These are phyloP conservation scores for Numenius phaeopus DNA, from an alignment of 2,797 vertebrate species.

Conservation along the genomic window DNA sequence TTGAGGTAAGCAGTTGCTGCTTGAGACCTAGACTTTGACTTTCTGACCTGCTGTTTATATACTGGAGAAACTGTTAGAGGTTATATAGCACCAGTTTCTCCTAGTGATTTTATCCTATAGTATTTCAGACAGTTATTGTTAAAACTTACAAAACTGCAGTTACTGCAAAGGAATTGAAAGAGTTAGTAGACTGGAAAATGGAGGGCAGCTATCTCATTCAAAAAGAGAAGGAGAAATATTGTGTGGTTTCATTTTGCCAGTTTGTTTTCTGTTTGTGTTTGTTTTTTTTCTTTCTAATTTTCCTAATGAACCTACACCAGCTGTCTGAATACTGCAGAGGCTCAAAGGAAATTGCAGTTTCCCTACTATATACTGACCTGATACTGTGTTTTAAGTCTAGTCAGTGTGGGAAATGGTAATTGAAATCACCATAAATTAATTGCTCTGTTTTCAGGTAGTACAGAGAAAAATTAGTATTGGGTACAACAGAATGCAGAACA, in stretches of 20 bases:
- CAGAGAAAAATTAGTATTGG: background rate
- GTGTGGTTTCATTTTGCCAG: background rate
- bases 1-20: background rate
- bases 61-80: background rate
- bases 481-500: background rate
- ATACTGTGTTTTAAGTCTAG: constrained; percentile 42
- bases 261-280: background rate
- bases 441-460: constrained; percentile 15
- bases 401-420: constrained; percentile 9
- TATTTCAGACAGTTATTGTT: constrained; percentile 12
- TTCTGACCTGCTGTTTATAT: constrained; percentile 16
- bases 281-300: constrained; percentile 34
- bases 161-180: background rate
- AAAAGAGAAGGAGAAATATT: background rate
- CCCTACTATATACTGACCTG: background rate
- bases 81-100: background rate
- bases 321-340: constrained; percentile 23
- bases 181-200: constrained; percentile 23
- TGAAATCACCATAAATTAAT: constrained; percentile 55
- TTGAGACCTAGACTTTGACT: background rate
- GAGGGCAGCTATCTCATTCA: background rate
- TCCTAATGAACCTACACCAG: constrained; percentile 26
- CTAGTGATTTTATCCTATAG: background rate
- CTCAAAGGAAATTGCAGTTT: constrained; percentile 44
- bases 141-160: constrained; percentile 7